Evolutionary conservation across 2,797 vertebrate genomes (phyloP).

Genomic region (Cephalopachus bancanus): DNA sequence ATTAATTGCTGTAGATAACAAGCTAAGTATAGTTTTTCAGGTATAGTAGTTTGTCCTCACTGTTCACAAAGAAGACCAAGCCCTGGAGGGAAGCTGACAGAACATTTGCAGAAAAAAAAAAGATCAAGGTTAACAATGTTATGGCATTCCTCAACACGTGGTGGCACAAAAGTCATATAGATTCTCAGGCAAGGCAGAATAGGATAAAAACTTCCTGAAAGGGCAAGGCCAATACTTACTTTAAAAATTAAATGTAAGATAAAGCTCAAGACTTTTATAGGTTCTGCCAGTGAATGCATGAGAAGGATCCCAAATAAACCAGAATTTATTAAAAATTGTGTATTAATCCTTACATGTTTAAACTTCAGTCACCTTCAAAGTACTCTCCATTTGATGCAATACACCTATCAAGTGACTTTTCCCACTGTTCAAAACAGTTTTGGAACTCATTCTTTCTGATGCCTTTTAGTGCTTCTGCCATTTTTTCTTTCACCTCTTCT

Average conservation of each 20-base stretch:
- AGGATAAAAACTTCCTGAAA: conserved; percentile 71
- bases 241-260: conserved; percentile 75
- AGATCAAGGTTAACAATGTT: conserved; percentile 73
- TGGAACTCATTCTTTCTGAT: too few species aligned
- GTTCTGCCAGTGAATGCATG: neutral
- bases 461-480: too few species aligned
- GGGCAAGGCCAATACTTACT: conserved; percentile 43
- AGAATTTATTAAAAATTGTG: too few species aligned
- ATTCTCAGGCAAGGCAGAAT: conserved; percentile 71
- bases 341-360: too few species aligned
- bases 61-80: conserved; percentile 18
- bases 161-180: conserved; percentile 45
- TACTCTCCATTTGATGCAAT: too few species aligned
- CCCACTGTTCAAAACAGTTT: too few species aligned
- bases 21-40: conserved; percentile 51
- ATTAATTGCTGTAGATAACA: conserved; percentile 11
- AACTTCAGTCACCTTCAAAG: too few species aligned
- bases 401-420: too few species aligned
- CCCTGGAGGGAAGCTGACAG: neutral
- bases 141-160: neutral
- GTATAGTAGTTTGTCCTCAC: neutral
- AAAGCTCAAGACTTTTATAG: conserved; percentile 53
- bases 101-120: conserved; percentile 61
- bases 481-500: too few species aligned
- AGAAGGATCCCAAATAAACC: too few species aligned